Evolutionary conservation across 2,888 invertebrate species (phyloP).

Genomic region (Drosophila anceps): DNA sequence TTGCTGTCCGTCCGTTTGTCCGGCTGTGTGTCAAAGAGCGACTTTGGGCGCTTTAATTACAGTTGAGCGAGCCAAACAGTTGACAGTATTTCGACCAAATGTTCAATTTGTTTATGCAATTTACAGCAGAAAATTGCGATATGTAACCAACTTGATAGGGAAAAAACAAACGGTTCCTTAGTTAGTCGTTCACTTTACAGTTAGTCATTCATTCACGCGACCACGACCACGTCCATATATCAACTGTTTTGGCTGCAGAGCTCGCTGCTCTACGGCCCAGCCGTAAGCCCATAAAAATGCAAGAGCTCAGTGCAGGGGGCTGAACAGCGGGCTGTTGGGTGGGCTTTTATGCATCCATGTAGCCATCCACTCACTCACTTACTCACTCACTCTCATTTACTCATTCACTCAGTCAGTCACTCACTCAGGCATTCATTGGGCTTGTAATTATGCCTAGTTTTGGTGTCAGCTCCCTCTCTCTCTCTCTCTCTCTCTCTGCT

Average conservation of each 20-base stretch:
- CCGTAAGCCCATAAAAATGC: constrained; percentile 79
- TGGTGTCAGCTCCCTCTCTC: constrained; percentile 35
- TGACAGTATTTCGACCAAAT: constrained; percentile 34
- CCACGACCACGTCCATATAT: constrained; percentile 53
- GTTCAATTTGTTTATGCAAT: constrained; percentile 53
- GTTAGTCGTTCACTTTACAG: constrained; percentile 4
- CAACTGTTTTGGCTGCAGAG: constrained; percentile 59
- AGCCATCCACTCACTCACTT: constrained; percentile 18
- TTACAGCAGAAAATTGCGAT: constrained; percentile 9
- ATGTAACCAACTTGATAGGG: constrained; percentile 11
- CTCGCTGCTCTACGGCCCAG: constrained; percentile 31
- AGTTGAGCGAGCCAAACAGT: constrained; percentile 12
- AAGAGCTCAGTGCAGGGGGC: constrained; percentile 56
- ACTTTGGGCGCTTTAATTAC: constrained; percentile 55
- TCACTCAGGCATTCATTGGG: constrained; percentile 29
- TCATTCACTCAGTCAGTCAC: constrained; percentile 17
- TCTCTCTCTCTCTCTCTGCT: constrained; percentile 18
- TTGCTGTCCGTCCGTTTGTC: neutral
- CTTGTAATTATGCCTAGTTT: constrained; percentile 46
- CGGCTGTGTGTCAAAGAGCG: constrained; percentile 19
- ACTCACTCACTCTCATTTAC: constrained; percentile 24
- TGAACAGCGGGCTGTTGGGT: constrained; percentile 22
- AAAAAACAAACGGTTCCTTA: constrained; percentile 10
- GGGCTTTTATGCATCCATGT: constrained; percentile 28
- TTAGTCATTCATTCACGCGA: constrained; percentile 34